phyloP scores from a whole-genome alignment of 1,140 invertebrate species.

The Cyphomyrmex costatus region DNA sequence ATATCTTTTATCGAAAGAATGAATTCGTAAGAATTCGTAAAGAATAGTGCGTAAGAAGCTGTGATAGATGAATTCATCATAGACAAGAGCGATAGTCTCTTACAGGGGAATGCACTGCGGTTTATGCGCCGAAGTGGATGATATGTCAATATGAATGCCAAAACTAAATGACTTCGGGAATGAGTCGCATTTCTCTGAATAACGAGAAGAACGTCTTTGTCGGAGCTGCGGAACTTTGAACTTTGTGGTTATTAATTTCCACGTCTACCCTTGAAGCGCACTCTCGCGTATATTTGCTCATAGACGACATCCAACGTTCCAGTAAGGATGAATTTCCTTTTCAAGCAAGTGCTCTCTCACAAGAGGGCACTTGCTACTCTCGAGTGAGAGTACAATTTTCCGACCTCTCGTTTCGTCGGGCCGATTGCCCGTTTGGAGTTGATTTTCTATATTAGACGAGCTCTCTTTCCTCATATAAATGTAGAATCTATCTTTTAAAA shows the following conservation, averaged over 20 bases:
- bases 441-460: constrained; percentile 30
- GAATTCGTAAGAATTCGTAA: not conserved
- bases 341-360: constrained; percentile 67
- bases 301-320: constrained; percentile 47
- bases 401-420: constrained; percentile 30
- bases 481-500: constrained; percentile 6
- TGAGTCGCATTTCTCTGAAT: constrained; percentile 5
- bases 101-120: not conserved
- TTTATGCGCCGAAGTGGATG: constrained; percentile 12
- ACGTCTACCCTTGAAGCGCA: constrained; percentile 41
- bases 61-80: not conserved
- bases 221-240: constrained; percentile 39
- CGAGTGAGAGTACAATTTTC: constrained; percentile 40
- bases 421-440: constrained; percentile 33
- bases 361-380: constrained; percentile 33
- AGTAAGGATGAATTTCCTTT: constrained; percentile 58
- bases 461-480: not conserved
- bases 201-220: constrained; percentile 40
- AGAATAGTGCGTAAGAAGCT: not conserved
- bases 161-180: constrained; percentile 46
- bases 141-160: constrained; percentile 40
- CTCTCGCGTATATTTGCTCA: constrained; percentile 46
- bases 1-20: not conserved
- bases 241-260: constrained; percentile 59
- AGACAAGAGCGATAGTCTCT: not conserved